These are phyloP conservation scores for Sorex maritimensis DNA, from an alignment of 2,797 vertebrate genomes.

Conservation along the genomic window DNA sequence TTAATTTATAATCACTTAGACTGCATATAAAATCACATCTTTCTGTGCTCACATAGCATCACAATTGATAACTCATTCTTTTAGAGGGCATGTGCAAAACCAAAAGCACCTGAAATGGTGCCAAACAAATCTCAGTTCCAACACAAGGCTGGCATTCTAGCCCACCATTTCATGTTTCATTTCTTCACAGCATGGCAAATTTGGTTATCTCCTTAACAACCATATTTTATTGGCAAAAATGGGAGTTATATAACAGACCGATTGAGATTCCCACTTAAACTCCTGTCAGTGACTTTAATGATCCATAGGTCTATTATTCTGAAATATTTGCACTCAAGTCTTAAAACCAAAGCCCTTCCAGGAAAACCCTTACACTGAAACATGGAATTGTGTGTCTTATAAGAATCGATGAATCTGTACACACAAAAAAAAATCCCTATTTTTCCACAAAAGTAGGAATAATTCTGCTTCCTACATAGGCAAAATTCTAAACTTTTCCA, in stretches of 20 bases:
- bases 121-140: constrained; percentile 31
- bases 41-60: neutral
- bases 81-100: neutral
- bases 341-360: constrained; percentile 58
- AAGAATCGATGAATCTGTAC: neutral
- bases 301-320: neutral
- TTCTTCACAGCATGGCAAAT: neutral
- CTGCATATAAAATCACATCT: constrained; percentile 27
- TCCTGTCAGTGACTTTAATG: constrained; percentile 3
- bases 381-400: neutral
- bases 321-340: constrained; percentile 32
- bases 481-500: neutral
- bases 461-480: neutral
- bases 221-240: constrained; percentile 28
- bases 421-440: neutral
- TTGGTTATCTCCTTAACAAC: neutral
- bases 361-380: constrained; percentile 5
- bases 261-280: neutral
- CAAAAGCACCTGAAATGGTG: neutral
- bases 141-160: neutral
- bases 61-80: neutral
- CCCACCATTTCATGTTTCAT: neutral
- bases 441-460: neutral
- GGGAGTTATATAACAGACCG: neutral
- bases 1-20: constrained; percentile 60